Conservation (phyloP, 2,797 vertebrate species). For the Thalassophryne amazonica region DNA sequence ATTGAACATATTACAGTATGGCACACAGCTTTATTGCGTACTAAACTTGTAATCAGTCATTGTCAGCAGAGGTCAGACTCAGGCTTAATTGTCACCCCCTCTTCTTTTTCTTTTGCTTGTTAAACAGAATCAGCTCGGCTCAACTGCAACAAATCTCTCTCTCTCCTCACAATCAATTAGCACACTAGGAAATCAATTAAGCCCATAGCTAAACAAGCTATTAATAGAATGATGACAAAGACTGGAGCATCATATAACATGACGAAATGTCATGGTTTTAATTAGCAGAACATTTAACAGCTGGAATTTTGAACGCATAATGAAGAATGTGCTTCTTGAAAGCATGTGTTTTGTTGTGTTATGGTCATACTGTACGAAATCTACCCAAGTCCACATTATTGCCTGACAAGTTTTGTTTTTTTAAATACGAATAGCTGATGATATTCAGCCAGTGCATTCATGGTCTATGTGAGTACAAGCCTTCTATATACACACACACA, state of each 20-base stretch:
- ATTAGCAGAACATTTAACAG: conserved; percentile 49
- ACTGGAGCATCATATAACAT: conserved; percentile 37
- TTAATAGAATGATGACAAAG: conserved; percentile 62
- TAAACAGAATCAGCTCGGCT: conserved; percentile 41
- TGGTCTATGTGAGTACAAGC: too few species aligned
- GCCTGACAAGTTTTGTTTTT: too few species aligned
- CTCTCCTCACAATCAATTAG: conserved; percentile 51
- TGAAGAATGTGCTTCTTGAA: conserved; percentile 27
- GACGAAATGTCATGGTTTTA: conserved; percentile 36
- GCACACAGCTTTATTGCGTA: neutral
- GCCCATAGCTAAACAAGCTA: conserved; percentile 40
- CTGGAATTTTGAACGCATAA: conserved; percentile 46
- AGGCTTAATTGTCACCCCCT: conserved; percentile 24
- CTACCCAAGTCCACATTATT: too few species aligned
- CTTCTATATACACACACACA: too few species aligned
- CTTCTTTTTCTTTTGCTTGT: conserved; percentile 19
- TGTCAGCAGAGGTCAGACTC: conserved; percentile 22
- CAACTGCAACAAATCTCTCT: conserved; percentile 44
- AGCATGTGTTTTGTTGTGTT: neutral
- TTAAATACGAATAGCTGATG: too few species aligned
- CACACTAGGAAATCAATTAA: conserved; percentile 57
- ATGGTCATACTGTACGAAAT: too few species aligned
- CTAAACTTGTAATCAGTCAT: conserved; percentile 18
- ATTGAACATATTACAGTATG: neutral
- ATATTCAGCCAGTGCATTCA: too few species aligned